A percentile compares a stretch with the other conserved stretches of the same genome.
Conservation (phyloP, 2,113 vertebrate species). For the Oryzias woworae region DNA sequence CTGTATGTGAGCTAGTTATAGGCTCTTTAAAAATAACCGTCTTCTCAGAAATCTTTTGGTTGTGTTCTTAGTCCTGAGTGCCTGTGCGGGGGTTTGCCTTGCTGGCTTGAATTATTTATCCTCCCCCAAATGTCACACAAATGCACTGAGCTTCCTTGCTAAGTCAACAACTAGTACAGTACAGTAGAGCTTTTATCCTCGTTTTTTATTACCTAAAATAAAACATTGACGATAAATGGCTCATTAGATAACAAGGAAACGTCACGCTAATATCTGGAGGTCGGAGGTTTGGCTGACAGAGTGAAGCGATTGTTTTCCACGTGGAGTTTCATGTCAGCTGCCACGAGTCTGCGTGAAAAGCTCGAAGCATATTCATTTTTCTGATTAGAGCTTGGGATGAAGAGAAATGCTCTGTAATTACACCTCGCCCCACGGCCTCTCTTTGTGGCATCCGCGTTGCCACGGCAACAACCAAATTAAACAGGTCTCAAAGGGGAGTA, state of each 20-base stretch:
- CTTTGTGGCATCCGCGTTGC: conserved; percentile 70
- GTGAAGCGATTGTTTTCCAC: conserved; percentile 20
- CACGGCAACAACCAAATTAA: conserved; percentile 71
- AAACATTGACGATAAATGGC: conserved; percentile 12
- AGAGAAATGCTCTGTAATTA: conserved; percentile 75
- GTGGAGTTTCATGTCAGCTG: conserved; percentile 35
- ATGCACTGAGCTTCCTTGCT: conserved; percentile 7
- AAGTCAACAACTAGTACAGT: background rate
- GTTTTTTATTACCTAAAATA: background rate
- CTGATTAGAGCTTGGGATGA: conserved; percentile 71
- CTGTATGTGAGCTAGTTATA: background rate
- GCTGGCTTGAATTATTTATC: conserved; percentile 35
- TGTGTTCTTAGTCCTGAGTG: conserved; percentile 10
- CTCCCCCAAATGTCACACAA: conserved; percentile 2
- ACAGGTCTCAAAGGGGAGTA: conserved; percentile 64
- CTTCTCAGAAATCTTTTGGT: background rate
- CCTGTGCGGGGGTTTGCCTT: conserved; percentile 8
- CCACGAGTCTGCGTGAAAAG: conserved; percentile 47
- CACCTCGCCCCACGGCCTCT: conserved; percentile 58
- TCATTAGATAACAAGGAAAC: conserved; percentile 10
- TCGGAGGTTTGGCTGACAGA: conserved; percentile 43
- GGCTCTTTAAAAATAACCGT: background rate
- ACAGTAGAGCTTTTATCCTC: conserved; percentile 1
- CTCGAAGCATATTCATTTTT: conserved; percentile 49
- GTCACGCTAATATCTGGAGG: conserved; percentile 22